These are phyloP conservation scores for Eilema depressum DNA, from an alignment of 2,888 invertebrate species.

Conservation along the genomic window DNA sequence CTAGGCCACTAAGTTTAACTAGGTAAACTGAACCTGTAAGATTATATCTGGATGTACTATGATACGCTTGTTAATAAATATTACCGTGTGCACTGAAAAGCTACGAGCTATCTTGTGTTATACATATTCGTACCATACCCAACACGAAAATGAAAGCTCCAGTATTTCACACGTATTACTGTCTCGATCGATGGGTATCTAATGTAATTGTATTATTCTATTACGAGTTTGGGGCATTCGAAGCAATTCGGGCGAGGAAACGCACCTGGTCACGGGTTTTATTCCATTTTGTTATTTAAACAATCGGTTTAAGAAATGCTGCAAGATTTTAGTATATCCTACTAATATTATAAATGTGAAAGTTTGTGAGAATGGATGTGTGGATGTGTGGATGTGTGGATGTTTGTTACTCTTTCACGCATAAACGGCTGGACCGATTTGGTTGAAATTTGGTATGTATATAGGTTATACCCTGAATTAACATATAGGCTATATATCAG, in stretches of 20 bases:
- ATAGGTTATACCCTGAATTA: no score
- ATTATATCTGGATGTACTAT: no score
- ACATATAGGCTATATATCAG: no score
- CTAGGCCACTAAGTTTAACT: neutral
- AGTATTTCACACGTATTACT: neutral
- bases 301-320: neutral
- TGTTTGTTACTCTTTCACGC: no score
- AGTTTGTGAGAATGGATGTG: no score
- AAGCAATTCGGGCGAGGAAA: conserved; percentile 34
- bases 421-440: no score
- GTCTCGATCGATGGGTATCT: conserved; percentile 46
- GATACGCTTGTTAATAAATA: neutral
- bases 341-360: no score
- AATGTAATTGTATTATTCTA: conserved; percentile 51
- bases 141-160: neutral
- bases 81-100: neutral
- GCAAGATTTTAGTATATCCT: no score
- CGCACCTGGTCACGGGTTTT: conserved; percentile 42
- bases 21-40: neutral
- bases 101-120: neutral
- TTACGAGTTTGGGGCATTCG: conserved; percentile 45
- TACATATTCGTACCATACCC: neutral
- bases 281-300: neutral
- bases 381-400: no score
- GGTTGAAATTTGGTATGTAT: no score